A percentile compares a stretch with the other conserved stretches of the same genome.
Conservation (phyloP, 2,797 vertebrate species). For the Tenualosa thibaudeaui region DNA sequence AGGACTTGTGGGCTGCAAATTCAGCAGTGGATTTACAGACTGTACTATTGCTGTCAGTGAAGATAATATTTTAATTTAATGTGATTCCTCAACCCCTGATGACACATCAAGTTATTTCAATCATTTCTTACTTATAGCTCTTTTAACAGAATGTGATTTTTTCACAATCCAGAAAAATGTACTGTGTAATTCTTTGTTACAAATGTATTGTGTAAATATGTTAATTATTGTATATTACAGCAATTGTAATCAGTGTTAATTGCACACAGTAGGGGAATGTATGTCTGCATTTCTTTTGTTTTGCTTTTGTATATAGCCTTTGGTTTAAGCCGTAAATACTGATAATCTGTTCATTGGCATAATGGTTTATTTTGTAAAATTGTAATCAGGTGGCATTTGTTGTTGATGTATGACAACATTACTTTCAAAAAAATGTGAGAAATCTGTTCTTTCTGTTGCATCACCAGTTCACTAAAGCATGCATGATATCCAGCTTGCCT, state of each 20-base stretch:
- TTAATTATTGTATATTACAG: background rate
- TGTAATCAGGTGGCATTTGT: background rate
- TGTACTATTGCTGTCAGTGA: no score
- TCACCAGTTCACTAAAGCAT: background rate
- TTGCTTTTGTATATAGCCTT: background rate
- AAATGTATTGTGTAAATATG: slow-evolving; percentile 13
- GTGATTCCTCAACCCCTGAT: no score
- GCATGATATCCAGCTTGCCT: background rate
- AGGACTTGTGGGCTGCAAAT: no score
- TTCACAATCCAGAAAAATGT: background rate
- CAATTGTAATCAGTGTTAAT: background rate
- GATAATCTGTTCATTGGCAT: no score
- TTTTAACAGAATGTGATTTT: background rate
- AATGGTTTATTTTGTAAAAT: no score
- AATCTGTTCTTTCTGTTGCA: background rate
- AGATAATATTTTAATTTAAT: no score
- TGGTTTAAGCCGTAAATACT: no score
- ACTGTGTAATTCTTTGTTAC: background rate
- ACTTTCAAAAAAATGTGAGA: background rate
- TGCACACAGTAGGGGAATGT: no score
- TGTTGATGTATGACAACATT: background rate
- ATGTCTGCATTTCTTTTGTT: background rate
- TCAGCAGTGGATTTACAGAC: no score
- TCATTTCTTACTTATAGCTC: no score
- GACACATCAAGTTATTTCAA: no score